Evolutionary conservation across 1,140 invertebrate species (phyloP), one percentile per base, ranked within the genome.

Genomic region (Nymphalis io): DNA sequence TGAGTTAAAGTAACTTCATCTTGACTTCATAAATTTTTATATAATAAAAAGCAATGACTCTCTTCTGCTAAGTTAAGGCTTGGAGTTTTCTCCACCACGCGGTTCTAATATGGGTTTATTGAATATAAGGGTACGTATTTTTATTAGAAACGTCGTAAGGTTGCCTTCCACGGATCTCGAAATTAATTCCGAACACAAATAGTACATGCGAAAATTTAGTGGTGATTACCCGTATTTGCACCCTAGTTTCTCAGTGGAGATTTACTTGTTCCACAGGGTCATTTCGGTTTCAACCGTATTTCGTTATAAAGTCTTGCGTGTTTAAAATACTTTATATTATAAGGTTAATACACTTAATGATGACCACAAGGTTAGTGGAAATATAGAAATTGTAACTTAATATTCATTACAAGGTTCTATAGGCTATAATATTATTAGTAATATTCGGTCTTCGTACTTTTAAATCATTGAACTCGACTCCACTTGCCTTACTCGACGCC

Each of bases 361-460:
- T 58, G 60, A 70, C 61, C 53, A 53, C 68, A 60, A 70, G 60
- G 68, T 68, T 74, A 64, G 27, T 68, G 40, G 23, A 33, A 33
- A 67, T 48, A 46, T 18, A 27, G 23, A 6, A 53, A n/a, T 55
- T 44, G 33, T 39, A 27, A 60, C 33, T 46, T 51, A 42, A 33
- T 46, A 48, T 59, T n/a, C 39, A 48, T 66, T 60, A 67, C 65
- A 67, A 67, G 65, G 65, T 21, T 66, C 18, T 18, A 39, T 33
- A 42, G 21, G 3, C 6, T 21, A 20, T 51, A 51, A 20, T 51
- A 51, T 20, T 10, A 51, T 20, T 51, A 20, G 16, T 15, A 20
- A 51, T 20, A 51, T 20, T 51, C 16, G 18, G 16, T 33, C 18
- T 20, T 5, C 18, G 18, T 51, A 51, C n/a, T 20, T 18, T 20